Evolutionary conservation across 2,113 vertebrate species (phyloP).

Genomic region (Bombycilla garrulus): DNA sequence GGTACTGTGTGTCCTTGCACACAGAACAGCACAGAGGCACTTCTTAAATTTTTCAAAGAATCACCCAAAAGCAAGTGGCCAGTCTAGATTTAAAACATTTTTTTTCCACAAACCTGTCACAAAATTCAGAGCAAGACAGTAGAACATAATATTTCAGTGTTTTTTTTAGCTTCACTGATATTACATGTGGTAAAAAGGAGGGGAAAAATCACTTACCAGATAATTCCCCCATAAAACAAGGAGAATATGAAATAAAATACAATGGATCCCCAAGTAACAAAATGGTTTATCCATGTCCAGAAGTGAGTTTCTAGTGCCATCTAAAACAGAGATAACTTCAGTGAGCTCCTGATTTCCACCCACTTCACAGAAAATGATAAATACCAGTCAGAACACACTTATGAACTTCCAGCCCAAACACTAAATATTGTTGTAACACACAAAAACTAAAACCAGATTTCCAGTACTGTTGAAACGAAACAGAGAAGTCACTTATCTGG

Average conservation of each 20-base stretch:
- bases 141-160: background rate
- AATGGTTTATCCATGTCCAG: slow-evolving; percentile 99
- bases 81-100: background rate
- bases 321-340: slow-evolving; percentile 68
- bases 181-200: background rate
- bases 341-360: background rate
- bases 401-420: background rate
- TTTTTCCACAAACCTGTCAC: background rate
- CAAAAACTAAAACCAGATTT: background rate
- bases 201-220: slow-evolving; percentile 81
- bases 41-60: background rate
- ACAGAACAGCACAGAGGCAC: background rate
- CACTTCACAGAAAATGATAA: background rate
- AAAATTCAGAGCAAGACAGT: background rate
- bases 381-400: background rate
- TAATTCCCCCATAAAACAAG: slow-evolving; percentile 96
- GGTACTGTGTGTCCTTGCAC: background rate
- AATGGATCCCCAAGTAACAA: slow-evolving; percentile 98
- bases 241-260: slow-evolving; percentile 98
- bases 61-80: background rate
- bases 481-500: background rate
- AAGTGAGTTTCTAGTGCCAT: slow-evolving; percentile 97
- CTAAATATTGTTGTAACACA: background rate
- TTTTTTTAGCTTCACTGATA: background rate
- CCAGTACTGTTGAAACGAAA: background rate